Evolutionary conservation across 2,113 vertebrate species (phyloP), one percentile per base, ranked within the genome.

Genomic region (Marmota monax): DNA sequence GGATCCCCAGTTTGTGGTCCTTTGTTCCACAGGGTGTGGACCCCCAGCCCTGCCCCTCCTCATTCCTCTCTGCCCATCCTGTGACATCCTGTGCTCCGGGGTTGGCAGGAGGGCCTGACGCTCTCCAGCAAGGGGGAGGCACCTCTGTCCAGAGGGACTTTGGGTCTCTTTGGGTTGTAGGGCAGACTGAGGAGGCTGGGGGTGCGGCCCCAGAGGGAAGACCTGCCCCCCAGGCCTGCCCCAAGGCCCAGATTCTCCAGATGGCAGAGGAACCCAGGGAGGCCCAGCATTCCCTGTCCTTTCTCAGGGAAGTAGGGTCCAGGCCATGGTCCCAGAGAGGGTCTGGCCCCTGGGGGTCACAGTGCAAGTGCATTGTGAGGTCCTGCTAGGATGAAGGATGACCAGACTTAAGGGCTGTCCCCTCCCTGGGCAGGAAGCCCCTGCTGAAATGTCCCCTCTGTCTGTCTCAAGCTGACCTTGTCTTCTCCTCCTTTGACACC

Each of bases 201-300:
- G 93, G 74, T 53, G 80, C 82, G 79, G 53, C 20, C 97, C 84
- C n/a, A 88, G 96, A 96, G 90, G 96, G n/a, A 90, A 74, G 69
- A 74, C 88, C 94, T 97, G 42, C 9, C 11, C 97, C 93, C 93
- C 86, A 78, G 95, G 97, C 27, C 83, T 92, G 32, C 86, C 51
- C 76, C 92, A 84, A 61, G 88, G 95, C 96, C 97, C 89, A 1
- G 42, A 88, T 97, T 97, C 97, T 97, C 94, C 97, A 98, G 97
- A 98, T 97, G 98, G 94, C 22, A 3, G 7, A 34, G 37, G 90
- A 16, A 5, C 25, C 32, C 53, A 25, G 51, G 34, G 11, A 7
- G 13, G 45, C 27, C 5, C 1, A 1, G 67, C 20, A 3, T 34
- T 4, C 61, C 2, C 10, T 20, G 34, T 53, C 56, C 18, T 42